These are phyloP conservation scores for Megalonaias nervosa DNA, from an alignment of 1,140 invertebrate species.

Conservation along the genomic window DNA sequence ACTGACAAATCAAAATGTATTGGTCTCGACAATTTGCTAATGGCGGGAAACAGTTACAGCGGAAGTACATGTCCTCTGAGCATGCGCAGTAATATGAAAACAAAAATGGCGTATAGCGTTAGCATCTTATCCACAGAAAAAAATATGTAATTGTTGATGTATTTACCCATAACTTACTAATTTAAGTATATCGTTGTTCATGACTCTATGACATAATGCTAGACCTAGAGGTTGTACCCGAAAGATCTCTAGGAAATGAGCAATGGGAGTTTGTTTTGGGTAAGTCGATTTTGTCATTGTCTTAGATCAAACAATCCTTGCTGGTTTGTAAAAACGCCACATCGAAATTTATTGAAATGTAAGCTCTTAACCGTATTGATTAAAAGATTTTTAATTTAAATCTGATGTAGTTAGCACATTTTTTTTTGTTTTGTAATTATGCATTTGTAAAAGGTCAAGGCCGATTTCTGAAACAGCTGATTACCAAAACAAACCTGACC, in stretches of 20 bases:
- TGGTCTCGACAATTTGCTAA: too few relatives aligned
- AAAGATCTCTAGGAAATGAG: constrained; percentile 95
- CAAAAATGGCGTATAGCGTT: constrained; percentile 31
- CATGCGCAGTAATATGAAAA: constrained; percentile 35
- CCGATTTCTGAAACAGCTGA: too few relatives aligned
- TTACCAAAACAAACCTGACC: not conserved
- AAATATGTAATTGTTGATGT: not conserved
- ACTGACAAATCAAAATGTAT: too few relatives aligned
- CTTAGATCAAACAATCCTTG: not conserved
- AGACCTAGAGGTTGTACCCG: constrained; percentile 95
- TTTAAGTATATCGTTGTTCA: constrained; percentile 2
- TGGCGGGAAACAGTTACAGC: too few relatives aligned
- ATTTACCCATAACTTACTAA: not conserved
- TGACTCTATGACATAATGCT: constrained; percentile 79
- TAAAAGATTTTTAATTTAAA: not conserved
- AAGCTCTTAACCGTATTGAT: too few relatives aligned
- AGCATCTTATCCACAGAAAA: not conserved
- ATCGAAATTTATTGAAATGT: too few relatives aligned
- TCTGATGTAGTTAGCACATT: not conserved
- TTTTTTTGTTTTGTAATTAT: not conserved
- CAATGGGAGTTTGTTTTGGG: constrained; percentile 98
- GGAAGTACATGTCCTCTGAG: not conserved
- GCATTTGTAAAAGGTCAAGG: too few relatives aligned
- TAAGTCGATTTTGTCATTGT: constrained; percentile 73
- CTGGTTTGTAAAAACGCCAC: too few relatives aligned